These are phyloP conservation scores for Scaptomyza flava DNA, from an alignment of 2,888 invertebrate genomes.

Conservation along the genomic window DNA sequence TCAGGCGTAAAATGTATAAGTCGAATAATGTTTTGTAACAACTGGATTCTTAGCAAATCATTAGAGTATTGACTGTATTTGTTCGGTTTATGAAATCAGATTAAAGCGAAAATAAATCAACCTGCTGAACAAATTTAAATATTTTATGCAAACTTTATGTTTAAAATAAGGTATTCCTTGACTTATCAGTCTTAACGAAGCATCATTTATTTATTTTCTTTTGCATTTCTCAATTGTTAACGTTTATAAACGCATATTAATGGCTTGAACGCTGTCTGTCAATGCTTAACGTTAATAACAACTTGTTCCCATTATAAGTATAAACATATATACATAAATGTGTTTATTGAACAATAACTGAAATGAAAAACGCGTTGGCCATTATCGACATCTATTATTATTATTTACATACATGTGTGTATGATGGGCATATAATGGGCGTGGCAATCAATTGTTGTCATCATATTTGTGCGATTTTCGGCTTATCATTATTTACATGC, in stretches of 20 bases:
- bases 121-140: no score
- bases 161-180: background rate
- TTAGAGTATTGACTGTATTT: no score
- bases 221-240: background rate
- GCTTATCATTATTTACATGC: constrained; percentile 74
- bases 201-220: background rate
- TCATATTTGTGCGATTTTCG: constrained; percentile 63
- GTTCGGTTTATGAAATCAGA: no score
- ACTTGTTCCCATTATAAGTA: constrained; percentile 10
- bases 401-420: constrained; percentile 21
- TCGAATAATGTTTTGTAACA: no score
- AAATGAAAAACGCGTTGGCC: constrained; percentile 40
- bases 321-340: constrained; percentile 21
- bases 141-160: background rate
- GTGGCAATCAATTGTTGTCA: constrained; percentile 60
- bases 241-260: constrained; percentile 11
- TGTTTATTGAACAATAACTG: constrained; percentile 5
- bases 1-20: no score
- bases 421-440: constrained; percentile 11
- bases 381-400: constrained; percentile 28
- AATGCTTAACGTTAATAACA: background rate
- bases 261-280: background rate
- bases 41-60: no score
- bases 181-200: background rate
- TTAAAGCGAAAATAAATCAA: no score